Evolutionary conservation across 2,113 vertebrate genomes (phyloP).

Genomic region (Atlantisia rogersi): DNA sequence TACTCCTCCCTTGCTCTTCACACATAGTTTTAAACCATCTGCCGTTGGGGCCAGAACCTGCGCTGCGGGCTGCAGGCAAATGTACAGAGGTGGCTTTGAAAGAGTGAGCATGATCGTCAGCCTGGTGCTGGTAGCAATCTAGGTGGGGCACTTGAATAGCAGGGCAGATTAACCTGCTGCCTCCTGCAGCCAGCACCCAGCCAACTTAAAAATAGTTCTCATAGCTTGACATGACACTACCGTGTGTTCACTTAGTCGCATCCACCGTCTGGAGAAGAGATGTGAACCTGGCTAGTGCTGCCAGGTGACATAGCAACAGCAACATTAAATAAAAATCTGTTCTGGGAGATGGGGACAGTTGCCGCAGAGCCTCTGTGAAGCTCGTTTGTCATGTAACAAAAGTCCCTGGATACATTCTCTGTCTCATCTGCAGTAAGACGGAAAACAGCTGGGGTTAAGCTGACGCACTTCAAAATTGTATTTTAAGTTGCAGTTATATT

Average conservation of each 20-base stretch:
- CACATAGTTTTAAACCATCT: neutral
- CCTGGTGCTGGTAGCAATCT: rapidly evolving
- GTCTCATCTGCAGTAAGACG: neutral
- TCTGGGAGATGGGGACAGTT: neutral
- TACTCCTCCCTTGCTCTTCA: neutral
- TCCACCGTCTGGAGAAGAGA: rapidly evolving
- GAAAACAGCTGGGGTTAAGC: neutral
- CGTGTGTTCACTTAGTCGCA: rapidly evolving
- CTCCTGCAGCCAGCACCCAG: neutral
- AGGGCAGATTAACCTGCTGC: neutral
- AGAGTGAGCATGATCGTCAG: rapidly evolving
- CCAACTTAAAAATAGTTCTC: neutral
- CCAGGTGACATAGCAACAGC: neutral
- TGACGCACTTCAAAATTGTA: neutral
- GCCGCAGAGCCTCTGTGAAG: neutral
- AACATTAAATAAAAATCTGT: neutral
- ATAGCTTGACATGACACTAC: rapidly evolving
- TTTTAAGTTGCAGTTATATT: neutral
- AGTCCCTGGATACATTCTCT: neutral
- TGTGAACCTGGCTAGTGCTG: rapidly evolving
- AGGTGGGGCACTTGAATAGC: neutral
- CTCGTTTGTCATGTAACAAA: neutral
- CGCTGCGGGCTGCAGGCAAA: neutral
- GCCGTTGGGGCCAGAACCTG: neutral
- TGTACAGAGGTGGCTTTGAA: neutral